These are phyloP conservation scores for Dryadula phaetusa DNA, from an alignment of 2,888 invertebrate genomes.

Conservation along the genomic window DNA sequence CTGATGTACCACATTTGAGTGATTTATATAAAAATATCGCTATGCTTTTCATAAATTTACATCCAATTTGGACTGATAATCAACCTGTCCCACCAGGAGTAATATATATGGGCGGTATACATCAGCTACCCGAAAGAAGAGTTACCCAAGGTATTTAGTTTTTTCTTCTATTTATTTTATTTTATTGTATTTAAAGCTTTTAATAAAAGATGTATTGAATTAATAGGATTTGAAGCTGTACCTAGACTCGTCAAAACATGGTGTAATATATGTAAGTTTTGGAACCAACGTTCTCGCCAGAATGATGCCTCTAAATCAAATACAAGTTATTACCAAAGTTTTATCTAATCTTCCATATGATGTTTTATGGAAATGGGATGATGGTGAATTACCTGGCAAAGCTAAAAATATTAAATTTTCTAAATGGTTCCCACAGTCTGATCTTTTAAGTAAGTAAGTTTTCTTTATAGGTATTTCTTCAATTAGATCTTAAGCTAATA, in stretches of 20 bases:
- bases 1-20: conserved; percentile 47
- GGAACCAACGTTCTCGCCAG: conserved; percentile 67
- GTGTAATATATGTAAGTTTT: conserved; percentile 43
- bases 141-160: conserved; percentile 66
- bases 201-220: neutral
- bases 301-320: conserved; percentile 56
- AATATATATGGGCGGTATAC: conserved; percentile 69
- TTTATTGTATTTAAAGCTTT: neutral
- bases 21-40: conserved; percentile 57
- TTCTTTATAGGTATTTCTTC: neutral
- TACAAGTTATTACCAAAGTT: conserved; percentile 57
- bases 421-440: conserved; percentile 77
- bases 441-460: conserved; percentile 62
- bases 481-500: neutral
- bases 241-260: neutral
- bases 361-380: conserved; percentile 75
- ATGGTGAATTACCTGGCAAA: conserved; percentile 57
- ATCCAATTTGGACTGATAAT: conserved; percentile 62
- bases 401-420: conserved; percentile 66
- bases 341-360: conserved; percentile 71
- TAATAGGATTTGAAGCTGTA: neutral
- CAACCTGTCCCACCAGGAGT: conserved; percentile 69
- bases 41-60: conserved; percentile 68
- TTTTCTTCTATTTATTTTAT: neutral
- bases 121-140: conserved; percentile 60